Evolutionary conservation across 1,140 invertebrate species (phyloP).

Genomic region (Drosophila eugracilis): DNA sequence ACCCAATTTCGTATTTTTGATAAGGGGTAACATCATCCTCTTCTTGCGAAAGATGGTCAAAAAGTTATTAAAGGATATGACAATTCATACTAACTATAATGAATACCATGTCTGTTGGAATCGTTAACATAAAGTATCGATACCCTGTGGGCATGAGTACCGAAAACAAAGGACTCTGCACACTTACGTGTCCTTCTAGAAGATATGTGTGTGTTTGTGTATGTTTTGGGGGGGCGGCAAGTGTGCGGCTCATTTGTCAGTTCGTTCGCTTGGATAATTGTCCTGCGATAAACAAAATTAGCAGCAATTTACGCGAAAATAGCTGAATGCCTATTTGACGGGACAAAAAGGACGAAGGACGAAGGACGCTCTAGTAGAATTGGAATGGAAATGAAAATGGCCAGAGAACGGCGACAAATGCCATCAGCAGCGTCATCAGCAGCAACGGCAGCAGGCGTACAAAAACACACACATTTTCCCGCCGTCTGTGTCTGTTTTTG

Average conservation of each 20-base stretch:
- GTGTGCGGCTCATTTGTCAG: conserved; percentile 82
- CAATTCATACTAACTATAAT: too few species aligned
- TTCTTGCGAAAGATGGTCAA: too few species aligned
- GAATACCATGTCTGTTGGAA: neutral
- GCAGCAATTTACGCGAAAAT: conserved; percentile 84
- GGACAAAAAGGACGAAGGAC: conserved; percentile 7
- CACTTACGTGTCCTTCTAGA: conserved; percentile 11
- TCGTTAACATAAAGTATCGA: neutral
- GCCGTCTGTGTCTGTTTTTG: conserved; percentile 7
- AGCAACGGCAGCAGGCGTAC: too few species aligned
- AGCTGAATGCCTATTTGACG: conserved; percentile 55
- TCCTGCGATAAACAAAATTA: conserved; percentile 84
- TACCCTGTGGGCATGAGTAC: neutral
- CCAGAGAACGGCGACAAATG: conserved; percentile 69
- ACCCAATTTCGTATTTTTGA: too few species aligned
- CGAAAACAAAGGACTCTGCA: conserved; percentile 10
- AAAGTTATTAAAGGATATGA: too few species aligned
- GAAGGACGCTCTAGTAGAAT: neutral
- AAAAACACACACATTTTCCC: conserved; percentile 48
- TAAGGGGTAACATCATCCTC: too few species aligned
- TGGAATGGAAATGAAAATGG: conserved; percentile 37
- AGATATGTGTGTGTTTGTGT: conserved; percentile 11
- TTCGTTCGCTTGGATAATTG: conserved; percentile 84
- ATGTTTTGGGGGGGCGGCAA: conserved; percentile 26
- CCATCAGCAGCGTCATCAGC: conserved; percentile 59